phyloP scores from a whole-genome alignment of 64 coral and sea anemone genomes.

The Dendronephthya gigantea region DNA sequence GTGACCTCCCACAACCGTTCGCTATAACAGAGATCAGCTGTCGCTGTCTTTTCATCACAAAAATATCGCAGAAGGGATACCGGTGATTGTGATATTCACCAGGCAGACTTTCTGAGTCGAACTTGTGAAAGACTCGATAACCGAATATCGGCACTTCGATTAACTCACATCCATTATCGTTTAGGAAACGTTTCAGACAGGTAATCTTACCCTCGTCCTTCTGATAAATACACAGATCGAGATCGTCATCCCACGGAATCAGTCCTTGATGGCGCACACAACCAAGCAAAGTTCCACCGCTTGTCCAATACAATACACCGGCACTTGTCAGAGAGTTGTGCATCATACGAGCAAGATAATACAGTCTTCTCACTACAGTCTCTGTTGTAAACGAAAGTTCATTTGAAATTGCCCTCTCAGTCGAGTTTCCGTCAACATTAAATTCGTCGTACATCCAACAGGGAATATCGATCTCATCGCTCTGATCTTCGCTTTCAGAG shows the following conservation, averaged over 20 bases:
- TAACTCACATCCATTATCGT: constrained; percentile 22
- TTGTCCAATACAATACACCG: background rate
- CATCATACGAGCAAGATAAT: background rate
- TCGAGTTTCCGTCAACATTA: background rate
- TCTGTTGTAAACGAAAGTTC: background rate
- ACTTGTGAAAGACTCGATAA: constrained; percentile 46
- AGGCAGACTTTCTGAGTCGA: constrained; percentile 25
- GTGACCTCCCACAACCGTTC: background rate
- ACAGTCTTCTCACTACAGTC: background rate
- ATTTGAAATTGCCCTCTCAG: background rate
- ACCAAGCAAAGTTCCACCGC: constrained; percentile 16
- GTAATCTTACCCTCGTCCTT: constrained; percentile 43
- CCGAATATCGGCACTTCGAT: constrained; percentile 42
- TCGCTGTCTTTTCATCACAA: constrained; percentile 48
- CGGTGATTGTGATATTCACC: constrained; percentile 13
- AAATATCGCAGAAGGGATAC: constrained; percentile 69
- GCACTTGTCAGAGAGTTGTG: background rate
- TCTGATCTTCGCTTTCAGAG: too few species aligned
- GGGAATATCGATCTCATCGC: background rate
- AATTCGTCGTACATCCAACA: background rate
- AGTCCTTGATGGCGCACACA: constrained; percentile 23
- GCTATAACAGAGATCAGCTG: constrained; percentile 17
- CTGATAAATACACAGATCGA: constrained; percentile 49
- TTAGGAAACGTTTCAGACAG: background rate
- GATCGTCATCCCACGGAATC: constrained; percentile 46